These are phyloP conservation scores for Centrocercus urophasianus DNA, from an alignment of 2,113 vertebrate genomes.

Conservation along the genomic window DNA sequence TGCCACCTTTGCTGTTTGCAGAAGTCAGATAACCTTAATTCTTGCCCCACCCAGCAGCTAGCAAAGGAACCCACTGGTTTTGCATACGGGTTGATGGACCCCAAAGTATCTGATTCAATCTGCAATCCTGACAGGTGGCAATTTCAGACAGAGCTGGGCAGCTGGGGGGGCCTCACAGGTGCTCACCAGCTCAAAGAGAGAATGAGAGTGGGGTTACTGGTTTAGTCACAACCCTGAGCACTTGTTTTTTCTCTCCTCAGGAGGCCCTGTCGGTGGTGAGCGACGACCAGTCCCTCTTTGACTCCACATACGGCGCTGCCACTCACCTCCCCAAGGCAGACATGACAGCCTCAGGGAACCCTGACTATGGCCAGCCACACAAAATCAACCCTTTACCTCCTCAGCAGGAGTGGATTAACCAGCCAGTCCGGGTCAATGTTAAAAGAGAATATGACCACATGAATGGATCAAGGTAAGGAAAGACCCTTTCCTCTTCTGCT, in stretches of 20 bases:
- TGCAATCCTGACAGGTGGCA: not conserved
- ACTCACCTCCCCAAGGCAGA: slow-evolving; percentile 95
- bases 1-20: not conserved
- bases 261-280: slow-evolving; percentile 99
- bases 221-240: not conserved
- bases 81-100: not conserved
- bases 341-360: slow-evolving; percentile 98
- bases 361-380: slow-evolving; percentile 96
- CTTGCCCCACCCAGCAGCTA: not conserved
- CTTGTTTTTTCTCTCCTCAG: slow-evolving; percentile 73
- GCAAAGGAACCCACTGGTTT: not conserved
- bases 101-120: not conserved
- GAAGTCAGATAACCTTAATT: not conserved
- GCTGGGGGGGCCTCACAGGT: slow-evolving; percentile 18
- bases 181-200: slow-evolving; percentile 39
- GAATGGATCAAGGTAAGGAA: slow-evolving; percentile 93
- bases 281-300: slow-evolving; percentile 98
- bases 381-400: slow-evolving; percentile 96
- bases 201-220: not conserved
- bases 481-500: not conserved
- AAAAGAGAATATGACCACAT: slow-evolving; percentile 99
- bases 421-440: slow-evolving; percentile 91
- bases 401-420: slow-evolving; percentile 97
- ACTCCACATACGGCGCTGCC: slow-evolving; percentile 92
- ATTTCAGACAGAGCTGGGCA: not conserved